Evolutionary conservation across 2,797 vertebrate genomes (phyloP).

Genomic region (Aselliscus stoliczkanus): DNA sequence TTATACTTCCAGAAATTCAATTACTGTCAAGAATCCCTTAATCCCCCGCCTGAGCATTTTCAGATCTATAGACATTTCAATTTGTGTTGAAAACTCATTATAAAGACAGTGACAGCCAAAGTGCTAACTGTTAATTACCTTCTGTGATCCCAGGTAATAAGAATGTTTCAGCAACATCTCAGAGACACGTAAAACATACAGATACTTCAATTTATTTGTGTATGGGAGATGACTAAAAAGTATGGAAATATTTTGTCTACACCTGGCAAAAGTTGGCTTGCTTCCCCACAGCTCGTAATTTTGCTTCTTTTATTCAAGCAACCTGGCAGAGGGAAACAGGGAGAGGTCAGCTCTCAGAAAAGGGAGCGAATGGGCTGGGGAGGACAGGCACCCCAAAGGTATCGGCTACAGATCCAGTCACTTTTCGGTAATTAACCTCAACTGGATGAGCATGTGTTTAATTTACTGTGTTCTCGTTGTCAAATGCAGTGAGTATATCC

Average conservation of each 20-base stretch:
- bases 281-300: not conserved
- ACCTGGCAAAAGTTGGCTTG: not conserved
- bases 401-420: not conserved
- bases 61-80: not conserved
- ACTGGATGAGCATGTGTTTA: not conserved
- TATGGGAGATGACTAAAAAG: not conserved
- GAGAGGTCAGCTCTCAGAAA: not conserved
- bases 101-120: not conserved
- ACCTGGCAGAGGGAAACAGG: not conserved
- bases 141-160: not conserved
- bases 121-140: not conserved
- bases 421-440: not conserved
- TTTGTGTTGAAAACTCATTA: not conserved
- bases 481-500: conserved; percentile 91
- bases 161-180: not conserved
- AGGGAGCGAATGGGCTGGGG: not conserved
- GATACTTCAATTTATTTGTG: not conserved
- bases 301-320: not conserved
- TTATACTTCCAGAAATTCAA: not conserved
- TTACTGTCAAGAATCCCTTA: not conserved
- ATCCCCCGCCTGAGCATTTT: not conserved
- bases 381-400: not conserved
- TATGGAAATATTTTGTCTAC: not conserved
- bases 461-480: not conserved
- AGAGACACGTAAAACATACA: not conserved